Percentiles rank a stretch among this genome's conserved stretches.
phyloP scores from a whole-genome alignment of 2,888 invertebrate genomes.

The Sicus ferrugineus region DNA sequence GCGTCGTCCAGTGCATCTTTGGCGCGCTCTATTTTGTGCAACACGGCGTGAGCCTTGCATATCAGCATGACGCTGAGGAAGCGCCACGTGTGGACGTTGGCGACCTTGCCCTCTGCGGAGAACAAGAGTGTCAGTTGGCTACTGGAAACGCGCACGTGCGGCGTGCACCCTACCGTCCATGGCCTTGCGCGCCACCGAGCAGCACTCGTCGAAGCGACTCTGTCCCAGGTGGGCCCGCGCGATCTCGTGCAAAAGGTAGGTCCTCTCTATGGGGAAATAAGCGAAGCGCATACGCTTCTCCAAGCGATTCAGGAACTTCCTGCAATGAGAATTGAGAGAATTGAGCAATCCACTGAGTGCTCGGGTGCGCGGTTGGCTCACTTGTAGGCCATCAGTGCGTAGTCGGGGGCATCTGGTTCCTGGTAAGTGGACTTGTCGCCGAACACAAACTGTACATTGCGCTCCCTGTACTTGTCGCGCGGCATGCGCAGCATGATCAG shows the following conservation, averaged over 20 bases:
- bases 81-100: conserved; percentile 54
- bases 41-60: conserved; percentile 54
- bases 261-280: conserved; percentile 51
- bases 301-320: conserved; percentile 47
- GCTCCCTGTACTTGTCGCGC: conserved; percentile 49
- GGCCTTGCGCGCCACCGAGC: conserved; percentile 47
- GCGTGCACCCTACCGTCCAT: conserved; percentile 45
- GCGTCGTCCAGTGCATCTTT: conserved; percentile 52
- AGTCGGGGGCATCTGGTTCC: conserved; percentile 47
- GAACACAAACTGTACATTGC: conserved; percentile 48
- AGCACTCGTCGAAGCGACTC: conserved; percentile 49
- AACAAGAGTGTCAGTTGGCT: too few species aligned
- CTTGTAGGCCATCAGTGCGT: conserved; percentile 49
- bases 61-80: conserved; percentile 52
- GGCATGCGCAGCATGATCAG: conserved; percentile 45
- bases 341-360: neutral
- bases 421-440: conserved; percentile 53
- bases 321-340: conserved; percentile 35
- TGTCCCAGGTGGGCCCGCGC: conserved; percentile 51
- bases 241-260: conserved; percentile 53
- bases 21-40: conserved; percentile 55
- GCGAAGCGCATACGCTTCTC: conserved; percentile 51
- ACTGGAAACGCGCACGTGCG: too few species aligned
- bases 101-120: conserved; percentile 47
- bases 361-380: conserved; percentile 34